phyloP scores from a whole-genome alignment of 1,140 invertebrate genomes.

The Teleopsis dalmanni region DNA sequence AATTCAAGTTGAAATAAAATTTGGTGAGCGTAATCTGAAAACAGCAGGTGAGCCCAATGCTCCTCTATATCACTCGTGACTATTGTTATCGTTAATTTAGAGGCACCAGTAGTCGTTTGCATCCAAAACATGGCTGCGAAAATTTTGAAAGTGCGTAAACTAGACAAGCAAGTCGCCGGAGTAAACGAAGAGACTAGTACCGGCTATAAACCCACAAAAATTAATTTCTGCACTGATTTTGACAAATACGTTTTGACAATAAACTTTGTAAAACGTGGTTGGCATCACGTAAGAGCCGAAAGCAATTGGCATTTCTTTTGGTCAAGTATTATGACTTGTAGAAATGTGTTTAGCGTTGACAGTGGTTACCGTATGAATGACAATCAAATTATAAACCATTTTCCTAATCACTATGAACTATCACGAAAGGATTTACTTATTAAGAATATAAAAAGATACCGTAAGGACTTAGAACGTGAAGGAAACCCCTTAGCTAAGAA shows the following conservation, averaged over 20 bases:
- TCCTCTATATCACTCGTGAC: too few relatives aligned
- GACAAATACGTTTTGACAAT: slow-evolving; percentile 91
- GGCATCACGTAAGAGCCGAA: slow-evolving; percentile 84
- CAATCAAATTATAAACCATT: slow-evolving; percentile 87
- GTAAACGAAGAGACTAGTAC: too few relatives aligned
- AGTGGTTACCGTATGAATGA: slow-evolving; percentile 88
- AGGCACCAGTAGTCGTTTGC: too few relatives aligned
- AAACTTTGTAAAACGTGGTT: slow-evolving; percentile 90
- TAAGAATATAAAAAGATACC: slow-evolving; percentile 91
- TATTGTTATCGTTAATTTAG: too few relatives aligned
- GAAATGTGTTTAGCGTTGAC: slow-evolving; percentile 87
- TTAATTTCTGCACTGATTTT: slow-evolving; percentile 83
- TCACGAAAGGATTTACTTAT: slow-evolving; percentile 90
- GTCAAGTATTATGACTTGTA: slow-evolving; percentile 82
- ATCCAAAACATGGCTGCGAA: too few relatives aligned
- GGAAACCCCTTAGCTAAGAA: slow-evolving; percentile 77
- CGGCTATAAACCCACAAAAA: slow-evolving; percentile 33
- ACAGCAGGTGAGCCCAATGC: too few relatives aligned
- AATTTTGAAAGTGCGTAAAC: too few relatives aligned
- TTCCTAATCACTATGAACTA: slow-evolving; percentile 91
- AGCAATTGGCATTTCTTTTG: slow-evolving; percentile 98
- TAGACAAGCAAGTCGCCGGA: too few relatives aligned
- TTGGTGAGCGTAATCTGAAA: too few relatives aligned
- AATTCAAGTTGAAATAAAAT: too few relatives aligned
- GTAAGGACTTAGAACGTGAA: slow-evolving; percentile 85